Percentiles rank a stretch among this genome's conserved stretches.
These are phyloP conservation scores for Chaetodon auriga DNA, from an alignment of 2,113 vertebrate genomes.

Conservation along the genomic window DNA sequence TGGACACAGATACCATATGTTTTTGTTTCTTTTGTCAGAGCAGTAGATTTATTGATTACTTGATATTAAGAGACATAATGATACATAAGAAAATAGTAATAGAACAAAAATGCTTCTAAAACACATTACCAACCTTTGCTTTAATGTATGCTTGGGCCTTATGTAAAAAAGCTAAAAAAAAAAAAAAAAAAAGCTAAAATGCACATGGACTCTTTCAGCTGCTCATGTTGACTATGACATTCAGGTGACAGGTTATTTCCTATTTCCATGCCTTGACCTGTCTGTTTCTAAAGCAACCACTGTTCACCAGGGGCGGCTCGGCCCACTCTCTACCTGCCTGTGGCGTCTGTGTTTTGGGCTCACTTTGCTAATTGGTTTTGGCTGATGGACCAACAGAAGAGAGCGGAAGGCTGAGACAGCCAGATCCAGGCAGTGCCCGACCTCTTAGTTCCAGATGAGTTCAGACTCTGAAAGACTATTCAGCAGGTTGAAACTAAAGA, in stretches of 20 bases:
- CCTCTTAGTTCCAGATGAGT: constrained; percentile 66
- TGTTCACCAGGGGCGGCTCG: background rate
- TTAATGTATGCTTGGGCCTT: background rate
- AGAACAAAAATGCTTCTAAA: too few species aligned
- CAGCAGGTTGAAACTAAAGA: constrained; percentile 32
- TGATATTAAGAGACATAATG: too few species aligned
- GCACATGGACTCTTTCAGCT: background rate
- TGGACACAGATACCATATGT: too few species aligned
- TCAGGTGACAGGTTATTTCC: background rate
- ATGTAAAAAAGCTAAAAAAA: background rate
- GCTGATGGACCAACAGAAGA: constrained; percentile 47
- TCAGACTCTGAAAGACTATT: constrained; percentile 53
- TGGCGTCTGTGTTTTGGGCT: constrained; percentile 47
- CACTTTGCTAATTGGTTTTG: constrained; percentile 70
- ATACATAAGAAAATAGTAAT: too few species aligned
- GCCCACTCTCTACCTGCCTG: constrained; percentile 3
- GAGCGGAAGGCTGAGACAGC: constrained; percentile 48
- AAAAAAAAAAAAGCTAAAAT: background rate
- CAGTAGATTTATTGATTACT: too few species aligned
- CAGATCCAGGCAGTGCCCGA: constrained; percentile 40
- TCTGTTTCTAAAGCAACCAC: background rate
- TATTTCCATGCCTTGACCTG: background rate
- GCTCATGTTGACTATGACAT: background rate
- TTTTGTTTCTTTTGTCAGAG: too few species aligned
- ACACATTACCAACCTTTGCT: too few species aligned